phyloP scores from a whole-genome alignment of 2,113 vertebrate species.

The Macaca mulatta region DNA sequence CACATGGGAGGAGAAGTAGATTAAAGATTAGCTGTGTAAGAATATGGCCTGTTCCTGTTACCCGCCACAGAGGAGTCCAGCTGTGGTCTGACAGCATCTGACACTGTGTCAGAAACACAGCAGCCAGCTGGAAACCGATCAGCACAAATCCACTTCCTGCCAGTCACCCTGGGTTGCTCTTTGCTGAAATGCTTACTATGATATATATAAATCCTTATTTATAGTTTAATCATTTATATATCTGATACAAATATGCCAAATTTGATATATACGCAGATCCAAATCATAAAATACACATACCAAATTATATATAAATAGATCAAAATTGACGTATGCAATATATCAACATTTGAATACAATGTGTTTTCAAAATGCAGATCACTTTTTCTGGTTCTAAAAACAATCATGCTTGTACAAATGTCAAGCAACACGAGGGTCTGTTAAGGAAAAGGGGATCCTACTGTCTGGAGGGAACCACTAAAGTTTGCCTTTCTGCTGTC shows the following conservation, averaged over 20 bases:
- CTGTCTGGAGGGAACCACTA: not conserved
- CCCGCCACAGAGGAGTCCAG: not conserved
- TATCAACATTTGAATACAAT: not conserved
- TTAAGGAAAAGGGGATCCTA: not conserved
- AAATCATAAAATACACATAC: not conserved
- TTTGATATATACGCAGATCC: not conserved
- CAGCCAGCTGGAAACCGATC: rapidly evolving
- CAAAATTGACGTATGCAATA: not conserved
- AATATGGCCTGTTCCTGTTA: not conserved
- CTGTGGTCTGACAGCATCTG: not conserved
- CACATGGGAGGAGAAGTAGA: not conserved
- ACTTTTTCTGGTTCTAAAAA: not conserved
- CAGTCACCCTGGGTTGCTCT: not conserved
- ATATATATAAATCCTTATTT: not conserved
- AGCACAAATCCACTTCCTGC: rapidly evolving
- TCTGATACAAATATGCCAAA: not conserved
- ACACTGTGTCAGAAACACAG: not conserved
- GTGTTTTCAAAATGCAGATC: not conserved
- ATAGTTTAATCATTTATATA: not conserved
- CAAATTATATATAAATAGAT: not conserved
- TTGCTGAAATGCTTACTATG: not conserved
- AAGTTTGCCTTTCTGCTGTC: not conserved
- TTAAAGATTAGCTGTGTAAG: not conserved
- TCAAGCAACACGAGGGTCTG: not conserved
- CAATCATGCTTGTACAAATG: not conserved